Evolutionary conservation across 2,888 invertebrate species (phyloP), one percentile per base, ranked within the genome.

Genomic region (Aplocera efformata): DNA sequence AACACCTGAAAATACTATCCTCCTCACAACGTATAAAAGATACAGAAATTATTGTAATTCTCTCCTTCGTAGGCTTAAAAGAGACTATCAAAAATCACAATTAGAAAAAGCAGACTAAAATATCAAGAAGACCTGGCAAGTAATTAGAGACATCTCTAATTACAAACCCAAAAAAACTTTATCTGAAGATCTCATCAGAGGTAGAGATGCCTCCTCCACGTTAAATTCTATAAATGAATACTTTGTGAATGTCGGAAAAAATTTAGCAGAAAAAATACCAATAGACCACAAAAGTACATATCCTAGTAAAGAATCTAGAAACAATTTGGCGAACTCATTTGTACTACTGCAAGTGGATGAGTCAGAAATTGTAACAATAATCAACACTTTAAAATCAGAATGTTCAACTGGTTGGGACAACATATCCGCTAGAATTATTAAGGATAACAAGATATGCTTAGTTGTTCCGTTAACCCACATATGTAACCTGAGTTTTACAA

Each of bases 31-130:
- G 0, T 44, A 44, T 17, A 11, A 6, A 1, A 24, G 48, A 7
- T 48, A 44, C 13, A 20, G 33, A 10, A 42, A 36, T 28, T 48
- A 36, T 7, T 44, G 38, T 24, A 31, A 10, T 30, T 35, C 9
- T 6, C 29, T 44, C 3, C 11, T 48, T 1, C 39, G 31, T 23
- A 42, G 20, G 6, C 11, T 42, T 7, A 49, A 45, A 31, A 17
- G n/a, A 3, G 24, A 11, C 1, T 37, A 49, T 21, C 39, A 49
- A 32, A 21, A 23, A 28, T 27, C 25, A 10, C 21, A 28, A 35
- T 8, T 30, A 6, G 9, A 42, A 10, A 42, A 32, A 8, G 7
- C 7, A 17, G 10, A 9, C 20, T 10, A 11, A 4, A 47, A 36
- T 26, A 33, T 32, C 1, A 47, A 47, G 9, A 36, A 29, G 9